Percentiles rank a stretch among this genome's conserved stretches.
These are phyloP conservation scores for Andrena bucephala DNA, from an alignment of 2,888 invertebrate species.

Conservation along the genomic window DNA sequence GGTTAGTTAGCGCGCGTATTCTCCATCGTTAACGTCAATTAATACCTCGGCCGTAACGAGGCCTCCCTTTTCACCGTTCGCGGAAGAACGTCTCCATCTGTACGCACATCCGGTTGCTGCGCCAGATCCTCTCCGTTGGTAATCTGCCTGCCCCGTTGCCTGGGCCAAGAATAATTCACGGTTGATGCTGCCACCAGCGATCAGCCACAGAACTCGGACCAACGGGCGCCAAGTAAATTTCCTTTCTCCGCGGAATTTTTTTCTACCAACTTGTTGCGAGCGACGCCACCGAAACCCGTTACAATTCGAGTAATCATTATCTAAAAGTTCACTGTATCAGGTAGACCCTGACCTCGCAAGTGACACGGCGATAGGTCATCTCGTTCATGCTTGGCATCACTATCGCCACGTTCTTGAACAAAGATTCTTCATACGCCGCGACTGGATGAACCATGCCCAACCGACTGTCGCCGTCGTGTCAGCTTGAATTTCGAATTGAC, in stretches of 20 bases:
- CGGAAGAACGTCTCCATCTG: conserved; percentile 61
- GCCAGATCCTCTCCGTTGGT: conserved; percentile 57
- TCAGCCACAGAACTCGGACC: conserved; percentile 54
- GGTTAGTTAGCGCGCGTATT: conserved; percentile 53
- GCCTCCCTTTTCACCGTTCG: conserved; percentile 9
- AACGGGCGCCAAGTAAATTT: not conserved
- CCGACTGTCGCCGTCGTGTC: not conserved
- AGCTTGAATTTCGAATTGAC: conserved; percentile 37
- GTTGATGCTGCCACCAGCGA: conserved; percentile 77
- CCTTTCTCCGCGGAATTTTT: not conserved
- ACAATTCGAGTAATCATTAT: too few species aligned
- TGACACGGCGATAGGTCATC: not conserved
- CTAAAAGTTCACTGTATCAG: too few species aligned
- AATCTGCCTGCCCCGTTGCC: conserved; percentile 47
- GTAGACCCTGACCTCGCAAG: too few species aligned
- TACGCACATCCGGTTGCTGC: conserved; percentile 22
- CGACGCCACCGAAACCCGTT: too few species aligned
- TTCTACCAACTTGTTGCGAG: too few species aligned
- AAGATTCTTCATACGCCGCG: not conserved
- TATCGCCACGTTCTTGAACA: not conserved
- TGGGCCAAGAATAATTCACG: conserved; percentile 62
- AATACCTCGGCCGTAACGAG: conserved; percentile 64
- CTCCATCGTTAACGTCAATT: conserved; percentile 71
- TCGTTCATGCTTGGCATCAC: not conserved
- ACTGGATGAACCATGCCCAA: not conserved